Conservation (phyloP, 2,888 invertebrate species). For the Andrena flavipes region DNA sequence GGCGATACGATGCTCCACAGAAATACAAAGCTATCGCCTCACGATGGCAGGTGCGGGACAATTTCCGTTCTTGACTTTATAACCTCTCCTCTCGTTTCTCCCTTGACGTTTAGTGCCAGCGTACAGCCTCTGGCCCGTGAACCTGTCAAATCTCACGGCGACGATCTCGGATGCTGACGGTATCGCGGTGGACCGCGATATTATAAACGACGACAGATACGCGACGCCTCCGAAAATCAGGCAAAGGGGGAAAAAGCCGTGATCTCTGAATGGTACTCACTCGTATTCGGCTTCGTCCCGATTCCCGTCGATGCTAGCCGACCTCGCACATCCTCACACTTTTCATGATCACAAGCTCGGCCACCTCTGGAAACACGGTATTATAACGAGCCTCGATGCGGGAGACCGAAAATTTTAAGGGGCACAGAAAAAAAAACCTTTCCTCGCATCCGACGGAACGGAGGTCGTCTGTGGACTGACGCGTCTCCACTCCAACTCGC, state of each 20-base stretch:
- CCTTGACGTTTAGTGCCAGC: slow-evolving; percentile 35
- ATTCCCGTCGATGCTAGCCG: slow-evolving; percentile 59
- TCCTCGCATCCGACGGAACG: slow-evolving; percentile 69
- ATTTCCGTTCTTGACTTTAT: slow-evolving; percentile 62
- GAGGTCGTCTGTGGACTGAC: slow-evolving; percentile 77
- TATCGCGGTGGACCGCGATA: slow-evolving; percentile 13
- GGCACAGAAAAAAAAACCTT: slow-evolving; percentile 42
- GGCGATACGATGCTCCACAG: slow-evolving; percentile 21
- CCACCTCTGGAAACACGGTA: slow-evolving; percentile 21
- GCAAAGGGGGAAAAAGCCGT: slow-evolving; percentile 29
- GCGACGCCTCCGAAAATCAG: slow-evolving; percentile 44
- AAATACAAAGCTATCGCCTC: slow-evolving; percentile 47
- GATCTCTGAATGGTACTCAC: slow-evolving; percentile 52
- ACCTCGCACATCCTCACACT: slow-evolving; percentile 72
- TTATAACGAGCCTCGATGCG: slow-evolving; percentile 24
- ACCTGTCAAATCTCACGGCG: background rate
- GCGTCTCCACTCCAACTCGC: slow-evolving; percentile 57
- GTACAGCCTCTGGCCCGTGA: background rate
- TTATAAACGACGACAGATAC: slow-evolving; percentile 30
- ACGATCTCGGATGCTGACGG: background rate
- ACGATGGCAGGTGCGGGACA: slow-evolving; percentile 65
- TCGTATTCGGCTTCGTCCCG: slow-evolving; percentile 34
- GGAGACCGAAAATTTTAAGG: slow-evolving; percentile 30
- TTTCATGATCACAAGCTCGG: slow-evolving; percentile 68
- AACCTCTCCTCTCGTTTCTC: slow-evolving; percentile 57